Conservation (phyloP, 2,113 vertebrate genomes). For the Xiphorhynchus elegans region DNA sequence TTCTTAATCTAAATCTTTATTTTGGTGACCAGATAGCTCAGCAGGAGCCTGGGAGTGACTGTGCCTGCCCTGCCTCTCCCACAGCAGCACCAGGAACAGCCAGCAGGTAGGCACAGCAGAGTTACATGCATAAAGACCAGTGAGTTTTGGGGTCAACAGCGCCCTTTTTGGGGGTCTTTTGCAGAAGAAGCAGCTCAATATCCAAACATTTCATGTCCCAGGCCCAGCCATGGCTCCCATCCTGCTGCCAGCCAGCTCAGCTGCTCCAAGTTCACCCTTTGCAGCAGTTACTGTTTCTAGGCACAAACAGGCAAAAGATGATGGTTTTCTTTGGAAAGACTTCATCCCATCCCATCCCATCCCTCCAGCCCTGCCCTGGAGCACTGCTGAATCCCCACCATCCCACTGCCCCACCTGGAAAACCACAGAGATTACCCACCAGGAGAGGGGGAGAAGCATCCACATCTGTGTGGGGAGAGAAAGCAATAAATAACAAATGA, state of each 20-base stretch:
- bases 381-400: rapidly evolving
- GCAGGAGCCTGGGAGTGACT: background rate
- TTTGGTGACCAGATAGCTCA: background rate
- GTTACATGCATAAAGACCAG: rapidly evolving
- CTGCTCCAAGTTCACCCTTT: rapidly evolving
- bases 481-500: conserved; percentile 19
- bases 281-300: background rate
- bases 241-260: background rate
- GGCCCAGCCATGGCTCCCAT: background rate
- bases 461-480: background rate
- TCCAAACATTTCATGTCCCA: background rate
- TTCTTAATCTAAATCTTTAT: background rate
- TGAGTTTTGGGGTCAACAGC: background rate
- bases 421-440: background rate
- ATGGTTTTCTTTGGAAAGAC: background rate
- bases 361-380: background rate
- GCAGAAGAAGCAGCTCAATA: background rate
- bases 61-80: background rate
- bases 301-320: background rate
- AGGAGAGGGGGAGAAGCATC: background rate
- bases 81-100: background rate
- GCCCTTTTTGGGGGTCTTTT: background rate
- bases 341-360: rapidly evolving
- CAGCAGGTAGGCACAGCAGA: background rate
- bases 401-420: background rate